A percentile compares a stretch with the other conserved stretches of the same genome.
Evolutionary conservation across 2,888 invertebrate species (phyloP).

Genomic region (Philereme vetulata): DNA sequence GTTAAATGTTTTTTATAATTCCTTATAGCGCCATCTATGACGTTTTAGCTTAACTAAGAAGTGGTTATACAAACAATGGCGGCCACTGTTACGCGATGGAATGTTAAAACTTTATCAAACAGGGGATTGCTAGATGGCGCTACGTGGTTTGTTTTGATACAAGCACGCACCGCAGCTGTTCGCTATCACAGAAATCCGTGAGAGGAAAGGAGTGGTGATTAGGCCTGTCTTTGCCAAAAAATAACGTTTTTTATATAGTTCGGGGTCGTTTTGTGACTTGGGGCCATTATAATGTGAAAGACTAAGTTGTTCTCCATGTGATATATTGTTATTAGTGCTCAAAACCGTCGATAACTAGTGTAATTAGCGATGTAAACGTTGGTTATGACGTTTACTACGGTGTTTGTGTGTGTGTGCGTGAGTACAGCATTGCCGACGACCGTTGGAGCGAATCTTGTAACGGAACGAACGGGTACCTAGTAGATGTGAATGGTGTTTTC

Average conservation of each 20-base stretch:
- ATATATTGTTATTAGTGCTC: slow-evolving; percentile 65
- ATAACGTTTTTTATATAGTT: slow-evolving; percentile 77
- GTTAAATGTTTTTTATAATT: slow-evolving; percentile 8
- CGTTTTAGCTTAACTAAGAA: slow-evolving; percentile 7
- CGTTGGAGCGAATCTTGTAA: slow-evolving; percentile 80
- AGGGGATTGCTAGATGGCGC: slow-evolving; percentile 56
- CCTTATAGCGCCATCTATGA: slow-evolving; percentile 47
- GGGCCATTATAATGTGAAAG: slow-evolving; percentile 59
- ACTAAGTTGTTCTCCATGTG: slow-evolving; percentile 60
- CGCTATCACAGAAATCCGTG: slow-evolving; percentile 81
- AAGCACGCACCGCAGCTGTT: slow-evolving; percentile 80
- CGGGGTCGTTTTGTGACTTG: slow-evolving; percentile 57
- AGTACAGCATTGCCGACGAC: slow-evolving; percentile 76
- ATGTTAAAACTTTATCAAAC: slow-evolving; percentile 3
- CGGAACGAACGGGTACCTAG: slow-evolving; percentile 69
- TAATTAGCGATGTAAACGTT: slow-evolving; percentile 78
- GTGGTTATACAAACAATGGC: slow-evolving; percentile 7
- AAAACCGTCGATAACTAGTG: slow-evolving; percentile 66
- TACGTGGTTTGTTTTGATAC: slow-evolving; percentile 77
- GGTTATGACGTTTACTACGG: slow-evolving; percentile 79
- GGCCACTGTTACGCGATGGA: slow-evolving; percentile 2
- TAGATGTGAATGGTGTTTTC: slow-evolving; percentile 68
- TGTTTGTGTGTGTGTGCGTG: slow-evolving; percentile 72
- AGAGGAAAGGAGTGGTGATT: slow-evolving; percentile 84
- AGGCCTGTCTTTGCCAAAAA: slow-evolving; percentile 75